phyloP scores from a whole-genome alignment of 2,113 vertebrate species.

The Centropristis striata region DNA sequence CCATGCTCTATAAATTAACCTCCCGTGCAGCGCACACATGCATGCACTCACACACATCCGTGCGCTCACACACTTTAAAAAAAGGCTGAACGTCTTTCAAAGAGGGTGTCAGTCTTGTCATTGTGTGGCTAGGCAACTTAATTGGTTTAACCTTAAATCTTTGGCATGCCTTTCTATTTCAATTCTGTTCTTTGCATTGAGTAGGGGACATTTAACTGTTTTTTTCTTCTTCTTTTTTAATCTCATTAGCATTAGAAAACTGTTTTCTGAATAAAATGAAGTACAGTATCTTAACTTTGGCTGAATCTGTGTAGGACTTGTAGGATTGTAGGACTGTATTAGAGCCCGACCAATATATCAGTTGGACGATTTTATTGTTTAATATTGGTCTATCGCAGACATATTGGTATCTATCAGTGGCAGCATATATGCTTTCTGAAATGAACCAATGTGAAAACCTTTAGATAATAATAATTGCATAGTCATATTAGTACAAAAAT shows the following conservation, averaged over 20 bases:
- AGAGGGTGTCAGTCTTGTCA: constrained; percentile 57
- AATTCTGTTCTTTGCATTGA: constrained; percentile 39
- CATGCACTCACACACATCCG: constrained; percentile 23
- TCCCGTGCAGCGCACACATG: constrained; percentile 34
- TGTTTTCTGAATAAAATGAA: constrained; percentile 14
- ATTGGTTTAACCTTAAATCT: constrained; percentile 80
- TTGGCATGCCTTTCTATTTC: constrained; percentile 60
- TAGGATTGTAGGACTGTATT: no score
- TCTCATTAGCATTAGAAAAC: constrained; percentile 32
- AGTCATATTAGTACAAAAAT: no score
- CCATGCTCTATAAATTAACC: constrained; percentile 76
- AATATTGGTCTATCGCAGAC: no score
- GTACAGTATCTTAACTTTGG: constrained; percentile 24
- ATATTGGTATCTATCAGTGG: no score
- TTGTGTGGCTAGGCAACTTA: constrained; percentile 68
- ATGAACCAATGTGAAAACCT: no score
- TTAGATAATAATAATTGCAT: no score
- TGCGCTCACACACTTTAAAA: constrained; percentile 17
- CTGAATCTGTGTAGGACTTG: constrained; percentile 13
- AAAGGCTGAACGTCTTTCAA: constrained; percentile 47
- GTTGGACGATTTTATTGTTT: no score
- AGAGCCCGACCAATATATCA: no score
- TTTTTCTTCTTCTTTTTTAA: no score
- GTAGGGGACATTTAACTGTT: constrained; percentile 18
- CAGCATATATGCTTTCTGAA: no score